Evolutionary conservation across 2,113 vertebrate genomes (phyloP).

Genomic region (Trematocara marginatum): DNA sequence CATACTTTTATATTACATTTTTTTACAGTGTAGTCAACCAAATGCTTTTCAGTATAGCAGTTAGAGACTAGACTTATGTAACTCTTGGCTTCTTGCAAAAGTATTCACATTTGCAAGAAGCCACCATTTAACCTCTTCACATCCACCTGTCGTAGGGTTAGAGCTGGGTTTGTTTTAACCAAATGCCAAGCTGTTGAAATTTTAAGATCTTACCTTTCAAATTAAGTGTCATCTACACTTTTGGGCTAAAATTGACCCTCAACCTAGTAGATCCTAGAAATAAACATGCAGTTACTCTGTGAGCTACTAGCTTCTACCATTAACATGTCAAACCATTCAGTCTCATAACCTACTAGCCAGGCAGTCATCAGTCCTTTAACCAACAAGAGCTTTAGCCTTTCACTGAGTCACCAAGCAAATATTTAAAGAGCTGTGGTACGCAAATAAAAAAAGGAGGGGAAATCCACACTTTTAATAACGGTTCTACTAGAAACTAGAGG

Average conservation of each 20-base stretch:
- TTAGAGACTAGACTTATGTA: not conserved
- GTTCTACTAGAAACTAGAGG: constrained; percentile 37
- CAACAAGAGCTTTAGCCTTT: not conserved
- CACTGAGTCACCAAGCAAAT: not conserved
- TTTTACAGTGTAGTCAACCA: not conserved
- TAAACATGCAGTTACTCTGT: not conserved
- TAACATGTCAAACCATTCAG: not conserved
- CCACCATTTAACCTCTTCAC: not conserved
- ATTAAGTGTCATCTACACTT: not conserved
- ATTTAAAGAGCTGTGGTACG: not conserved
- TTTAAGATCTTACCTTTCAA: not conserved
- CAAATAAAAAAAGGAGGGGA: not conserved
- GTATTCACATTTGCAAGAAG: not conserved
- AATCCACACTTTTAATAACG: constrained; percentile 63
- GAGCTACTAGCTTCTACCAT: not conserved
- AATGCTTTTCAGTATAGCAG: not conserved
- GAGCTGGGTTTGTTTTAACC: not conserved
- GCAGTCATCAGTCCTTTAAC: not conserved
- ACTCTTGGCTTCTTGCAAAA: not conserved
- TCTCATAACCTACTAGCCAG: not conserved
- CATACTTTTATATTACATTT: not conserved
- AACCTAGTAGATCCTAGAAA: not conserved
- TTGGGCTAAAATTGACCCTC: not conserved
- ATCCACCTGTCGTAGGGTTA: not conserved
- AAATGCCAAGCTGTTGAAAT: not conserved